Evolutionary conservation across 2,888 invertebrate species (phyloP), one percentile per base, ranked within the genome.

Genomic region (Limnephilus rhombicus): DNA sequence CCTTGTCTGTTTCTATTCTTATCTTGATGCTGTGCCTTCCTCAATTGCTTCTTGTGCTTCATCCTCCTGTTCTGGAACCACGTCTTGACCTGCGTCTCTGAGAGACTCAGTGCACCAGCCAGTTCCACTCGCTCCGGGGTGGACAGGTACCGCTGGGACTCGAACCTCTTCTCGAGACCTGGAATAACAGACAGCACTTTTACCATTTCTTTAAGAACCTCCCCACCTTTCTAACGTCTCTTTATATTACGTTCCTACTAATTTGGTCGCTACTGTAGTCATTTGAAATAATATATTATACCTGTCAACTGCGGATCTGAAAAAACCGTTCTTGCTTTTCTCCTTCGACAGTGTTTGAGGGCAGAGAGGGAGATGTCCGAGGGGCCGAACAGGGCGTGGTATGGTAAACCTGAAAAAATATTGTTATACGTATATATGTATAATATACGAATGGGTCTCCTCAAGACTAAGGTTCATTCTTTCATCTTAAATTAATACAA

Each of bases 51-150:
- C 96, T 99, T 99, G 95, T 99, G 98, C 95, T 99, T 99, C 99
- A 99, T 99, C 94, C 99, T 96, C 45, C 99, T 96, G 96, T 99
- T 99, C 96, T 99, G 99, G 96, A 99, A 99, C 99, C 99, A 99
- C 93, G 99, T 99, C 96, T 99, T 99, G 94, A 99, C 98, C 96
- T 99, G 98, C 0, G 99, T 99, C 96, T 99, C 99, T 24, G 99
- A 99, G 31, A 99, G 97, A 95, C 98, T 99, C 89, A 99, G 96
- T 0, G 99, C 98, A 0, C 98, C 98, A 0, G 99, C 99, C 92
- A 99, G 96, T 95, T 99, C 99, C 18, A 99, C 99, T 11, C 99
- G 96, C 95, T 99, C 99, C 0, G 99, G 99, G 0, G 99, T 99
- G 31, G 99, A 99, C 2, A 99, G 97, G 96, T 99, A 99, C 92